Evolutionary conservation across 2,113 vertebrate species (phyloP).

Genomic region (Chascanopsetta lugubris): DNA sequence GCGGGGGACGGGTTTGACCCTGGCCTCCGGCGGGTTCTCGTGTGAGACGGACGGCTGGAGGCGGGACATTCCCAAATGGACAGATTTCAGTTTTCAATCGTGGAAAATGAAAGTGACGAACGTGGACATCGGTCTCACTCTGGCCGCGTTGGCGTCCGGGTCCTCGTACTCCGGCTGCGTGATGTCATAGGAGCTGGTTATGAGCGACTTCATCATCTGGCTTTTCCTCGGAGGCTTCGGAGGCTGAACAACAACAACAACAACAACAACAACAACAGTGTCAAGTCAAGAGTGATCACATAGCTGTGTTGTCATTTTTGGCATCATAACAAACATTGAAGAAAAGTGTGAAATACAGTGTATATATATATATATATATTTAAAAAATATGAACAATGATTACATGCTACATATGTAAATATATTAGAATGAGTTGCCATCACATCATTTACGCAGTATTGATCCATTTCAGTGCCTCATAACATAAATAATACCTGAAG

Average conservation of each 20-base stretch:
- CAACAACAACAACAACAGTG: not conserved
- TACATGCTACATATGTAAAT: no score
- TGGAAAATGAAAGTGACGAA: not conserved
- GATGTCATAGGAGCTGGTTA: not conserved
- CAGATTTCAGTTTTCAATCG: not conserved
- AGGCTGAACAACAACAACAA: conserved; percentile 1
- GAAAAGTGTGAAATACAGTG: no score
- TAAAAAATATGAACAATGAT: no score
- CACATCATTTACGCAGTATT: no score
- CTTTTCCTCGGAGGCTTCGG: conserved; percentile 4
- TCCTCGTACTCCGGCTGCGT: conserved; percentile 15
- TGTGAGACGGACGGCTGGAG: conserved; percentile 12
- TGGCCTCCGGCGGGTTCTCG: conserved; percentile 7
- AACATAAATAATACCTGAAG: no score
- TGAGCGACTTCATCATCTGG: not conserved
- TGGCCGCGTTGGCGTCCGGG: conserved; percentile 31
- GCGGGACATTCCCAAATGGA: no score
- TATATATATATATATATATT: no score
- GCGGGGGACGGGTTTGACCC: conserved; percentile 33
- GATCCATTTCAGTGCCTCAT: no score
- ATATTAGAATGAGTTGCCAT: no score
- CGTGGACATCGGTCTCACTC: not conserved
- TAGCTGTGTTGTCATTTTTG: not conserved
- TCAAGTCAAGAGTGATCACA: not conserved
- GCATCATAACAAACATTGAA: no score